Evolutionary conservation across 1,140 invertebrate species (phyloP).

Genomic region (Penaeus chinensis): DNA sequence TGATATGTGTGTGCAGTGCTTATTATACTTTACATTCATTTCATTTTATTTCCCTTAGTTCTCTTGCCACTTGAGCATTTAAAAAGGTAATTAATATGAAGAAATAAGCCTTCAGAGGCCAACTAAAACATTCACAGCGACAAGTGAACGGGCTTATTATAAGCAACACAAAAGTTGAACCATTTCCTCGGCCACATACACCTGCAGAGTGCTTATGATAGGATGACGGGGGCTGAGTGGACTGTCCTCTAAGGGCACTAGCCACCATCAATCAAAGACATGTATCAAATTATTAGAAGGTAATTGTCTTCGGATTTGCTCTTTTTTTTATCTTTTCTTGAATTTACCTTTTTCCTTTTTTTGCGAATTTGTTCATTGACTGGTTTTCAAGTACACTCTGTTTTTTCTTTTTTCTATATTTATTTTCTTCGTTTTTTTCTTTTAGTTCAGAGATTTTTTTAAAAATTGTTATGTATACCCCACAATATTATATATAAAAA

Average conservation of each 20-base stretch:
- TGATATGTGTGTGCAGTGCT: too few species aligned
- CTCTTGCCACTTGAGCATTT: too few species aligned
- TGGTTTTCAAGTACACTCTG: too few species aligned
- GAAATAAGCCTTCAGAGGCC: slow-evolving; percentile 65
- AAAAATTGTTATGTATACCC: too few species aligned
- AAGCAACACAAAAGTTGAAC: slow-evolving; percentile 97
- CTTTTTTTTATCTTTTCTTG: background rate
- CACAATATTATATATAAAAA: too few species aligned
- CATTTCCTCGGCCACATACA: slow-evolving; percentile 74
- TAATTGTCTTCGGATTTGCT: slow-evolving; percentile 63
- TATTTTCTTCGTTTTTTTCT: too few species aligned
- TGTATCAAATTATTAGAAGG: slow-evolving; percentile 89
- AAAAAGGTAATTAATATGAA: too few species aligned
- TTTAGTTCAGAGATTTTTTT: too few species aligned
- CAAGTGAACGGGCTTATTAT: slow-evolving; percentile 93
- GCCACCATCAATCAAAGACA: slow-evolving; percentile 89
- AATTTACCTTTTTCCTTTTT: background rate
- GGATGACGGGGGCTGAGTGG: slow-evolving; percentile 73
- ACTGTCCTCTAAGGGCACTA: slow-evolving; percentile 73
- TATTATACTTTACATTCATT: too few species aligned
- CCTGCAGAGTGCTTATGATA: slow-evolving; percentile 68
- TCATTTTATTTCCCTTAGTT: too few species aligned
- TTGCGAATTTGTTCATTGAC: too few species aligned
- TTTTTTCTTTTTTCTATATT: too few species aligned
- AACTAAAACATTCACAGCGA: slow-evolving; percentile 67